Conservation (phyloP, 2,888 invertebrate genomes). For the Neoaliturus tenellus region DNA sequence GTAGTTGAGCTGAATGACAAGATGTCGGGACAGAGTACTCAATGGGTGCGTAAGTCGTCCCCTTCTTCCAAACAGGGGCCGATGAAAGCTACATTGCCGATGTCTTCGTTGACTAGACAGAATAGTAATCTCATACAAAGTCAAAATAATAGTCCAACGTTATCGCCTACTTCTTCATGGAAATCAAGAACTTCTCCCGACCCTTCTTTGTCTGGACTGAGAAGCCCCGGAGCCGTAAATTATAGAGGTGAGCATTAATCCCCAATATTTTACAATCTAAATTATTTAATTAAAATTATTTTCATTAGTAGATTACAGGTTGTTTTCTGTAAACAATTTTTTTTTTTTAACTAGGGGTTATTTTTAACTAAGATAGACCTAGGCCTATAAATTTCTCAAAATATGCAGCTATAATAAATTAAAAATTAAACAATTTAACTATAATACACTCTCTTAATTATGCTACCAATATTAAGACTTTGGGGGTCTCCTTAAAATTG, state of each 20-base stretch:
- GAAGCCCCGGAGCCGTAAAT: slow-evolving; percentile 84
- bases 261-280: background rate
- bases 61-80: slow-evolving; percentile 79
- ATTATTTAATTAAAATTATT: too few relatives aligned
- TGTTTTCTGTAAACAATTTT: too few relatives aligned
- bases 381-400: too few relatives aligned
- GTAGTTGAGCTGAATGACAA: slow-evolving; percentile 61
- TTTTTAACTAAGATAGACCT: too few relatives aligned
- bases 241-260: slow-evolving; percentile 78
- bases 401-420: too few relatives aligned
- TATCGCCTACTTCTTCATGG: slow-evolving; percentile 82
- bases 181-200: slow-evolving; percentile 81
- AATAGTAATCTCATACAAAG: slow-evolving; percentile 78
- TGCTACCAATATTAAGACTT: too few relatives aligned
- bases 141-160: slow-evolving; percentile 79
- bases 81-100: slow-evolving; percentile 86
- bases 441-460: too few relatives aligned
- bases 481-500: too few relatives aligned
- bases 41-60: slow-evolving; percentile 80
- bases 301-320: too few relatives aligned
- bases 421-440: too few relatives aligned
- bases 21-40: slow-evolving; percentile 75
- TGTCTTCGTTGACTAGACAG: slow-evolving; percentile 82
- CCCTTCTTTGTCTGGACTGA: slow-evolving; percentile 81
- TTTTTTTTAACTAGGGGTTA: too few relatives aligned